Evolutionary conservation across 1,140 invertebrate species (phyloP).

Genomic region (Rhagoletis pomonella): DNA sequence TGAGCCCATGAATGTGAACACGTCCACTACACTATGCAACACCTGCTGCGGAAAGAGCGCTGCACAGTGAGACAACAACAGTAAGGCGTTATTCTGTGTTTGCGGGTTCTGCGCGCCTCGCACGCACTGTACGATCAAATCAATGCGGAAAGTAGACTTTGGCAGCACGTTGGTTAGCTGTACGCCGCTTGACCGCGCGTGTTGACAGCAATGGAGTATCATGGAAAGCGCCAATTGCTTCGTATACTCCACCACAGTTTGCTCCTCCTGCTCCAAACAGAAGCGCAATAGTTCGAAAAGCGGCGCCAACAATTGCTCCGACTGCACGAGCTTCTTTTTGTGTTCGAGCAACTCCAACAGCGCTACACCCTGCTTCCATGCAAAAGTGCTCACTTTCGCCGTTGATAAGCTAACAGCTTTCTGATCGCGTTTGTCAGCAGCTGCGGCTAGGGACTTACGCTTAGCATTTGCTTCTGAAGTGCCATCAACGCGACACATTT

Average conservation of each 20-base stretch:
- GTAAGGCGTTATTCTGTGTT: conserved; percentile 92
- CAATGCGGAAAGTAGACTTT: conserved; percentile 83
- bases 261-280: conserved; percentile 87
- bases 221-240: conserved; percentile 90
- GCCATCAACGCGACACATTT: conserved; percentile 64
- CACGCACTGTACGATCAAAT: conserved; percentile 91
- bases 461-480: conserved; percentile 58
- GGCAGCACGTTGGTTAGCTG: conserved; percentile 73
- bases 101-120: conserved; percentile 92
- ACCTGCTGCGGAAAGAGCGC: conserved; percentile 87
- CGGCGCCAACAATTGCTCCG: conserved; percentile 80
- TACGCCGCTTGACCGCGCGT: conserved; percentile 76
- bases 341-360: conserved; percentile 89
- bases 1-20: conserved; percentile 97
- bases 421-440: background rate
- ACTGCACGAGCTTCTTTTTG: conserved; percentile 83
- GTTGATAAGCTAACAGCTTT: conserved; percentile 66
- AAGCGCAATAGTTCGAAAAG: conserved; percentile 88
- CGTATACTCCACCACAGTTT: conserved; percentile 89
- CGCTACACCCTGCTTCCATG: conserved; percentile 87
- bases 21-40: conserved; percentile 92
- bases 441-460: conserved; percentile 54
- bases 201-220: conserved; percentile 83
- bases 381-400: conserved; percentile 74
- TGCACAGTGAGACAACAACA: conserved; percentile 86